Conservation (phyloP, 2,113 vertebrate species). For the Oostethus manadensis region DNA sequence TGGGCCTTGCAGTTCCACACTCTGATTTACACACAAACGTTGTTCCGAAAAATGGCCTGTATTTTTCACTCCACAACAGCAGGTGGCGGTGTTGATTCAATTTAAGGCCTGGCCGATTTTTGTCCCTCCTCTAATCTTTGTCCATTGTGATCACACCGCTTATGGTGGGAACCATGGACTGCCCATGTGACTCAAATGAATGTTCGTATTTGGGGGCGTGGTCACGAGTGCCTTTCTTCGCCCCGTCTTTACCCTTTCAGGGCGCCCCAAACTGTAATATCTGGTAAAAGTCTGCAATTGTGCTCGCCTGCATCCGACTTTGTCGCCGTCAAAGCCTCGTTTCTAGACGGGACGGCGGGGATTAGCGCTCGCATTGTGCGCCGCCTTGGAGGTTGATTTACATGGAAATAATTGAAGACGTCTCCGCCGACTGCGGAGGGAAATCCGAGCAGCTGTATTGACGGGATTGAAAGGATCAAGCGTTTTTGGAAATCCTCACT, state of each 20-base stretch:
- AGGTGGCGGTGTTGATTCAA: no score
- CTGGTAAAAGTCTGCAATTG: background rate
- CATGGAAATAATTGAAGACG: constrained; percentile 14
- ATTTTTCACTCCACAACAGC: no score
- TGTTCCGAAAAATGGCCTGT: no score
- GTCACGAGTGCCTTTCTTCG: no score
- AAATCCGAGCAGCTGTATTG: constrained; percentile 2
- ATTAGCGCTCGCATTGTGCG: background rate
- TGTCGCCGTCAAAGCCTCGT: background rate
- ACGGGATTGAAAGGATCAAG: constrained; percentile 14
- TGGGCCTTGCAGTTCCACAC: no score
- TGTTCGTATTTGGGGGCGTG: no score
- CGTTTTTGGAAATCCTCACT: constrained; percentile 22
- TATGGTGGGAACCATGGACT: no score
- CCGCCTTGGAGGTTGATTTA: constrained; percentile 1
- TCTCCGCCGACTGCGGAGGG: background rate
- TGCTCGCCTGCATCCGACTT: background rate
- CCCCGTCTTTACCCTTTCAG: background rate
- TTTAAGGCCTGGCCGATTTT: no score
- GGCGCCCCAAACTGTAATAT: background rate
- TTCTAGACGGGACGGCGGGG: background rate
- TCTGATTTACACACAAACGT: no score
- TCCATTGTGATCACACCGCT: no score
- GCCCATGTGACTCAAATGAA: no score
- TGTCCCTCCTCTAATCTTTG: no score